Evolutionary conservation across 2,888 invertebrate genomes (phyloP).

Genomic region (Lithodes maja): DNA sequence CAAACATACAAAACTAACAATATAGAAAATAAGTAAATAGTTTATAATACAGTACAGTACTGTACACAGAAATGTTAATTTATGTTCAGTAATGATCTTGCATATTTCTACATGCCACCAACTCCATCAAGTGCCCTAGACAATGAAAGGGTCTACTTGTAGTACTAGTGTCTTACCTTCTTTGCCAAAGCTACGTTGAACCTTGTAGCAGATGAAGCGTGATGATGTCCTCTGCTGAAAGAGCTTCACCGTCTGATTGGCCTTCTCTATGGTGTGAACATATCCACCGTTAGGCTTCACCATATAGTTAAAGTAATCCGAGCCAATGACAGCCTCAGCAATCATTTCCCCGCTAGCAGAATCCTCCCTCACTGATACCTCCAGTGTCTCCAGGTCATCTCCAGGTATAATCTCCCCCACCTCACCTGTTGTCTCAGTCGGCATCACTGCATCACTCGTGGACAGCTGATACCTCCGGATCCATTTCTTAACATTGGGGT

Average conservation of each 20-base stretch:
- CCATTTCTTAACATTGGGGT: slow-evolving; percentile 4
- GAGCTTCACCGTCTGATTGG: slow-evolving; percentile 15
- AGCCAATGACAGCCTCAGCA: slow-evolving; percentile 15
- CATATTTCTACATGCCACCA: too few species aligned
- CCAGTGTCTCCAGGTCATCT: neutral
- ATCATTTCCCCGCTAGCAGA: slow-evolving; percentile 31
- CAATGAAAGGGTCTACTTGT: neutral
- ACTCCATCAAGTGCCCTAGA: too few species aligned
- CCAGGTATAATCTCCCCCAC: neutral
- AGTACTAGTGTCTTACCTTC: slow-evolving; percentile 10
- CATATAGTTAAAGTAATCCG: slow-evolving; percentile 39
- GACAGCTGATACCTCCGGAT: slow-evolving; percentile 16
- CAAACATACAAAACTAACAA: too few species aligned
- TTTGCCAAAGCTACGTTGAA: slow-evolving; percentile 40
- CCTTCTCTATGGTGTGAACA: slow-evolving; percentile 28
- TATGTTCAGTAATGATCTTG: too few species aligned
- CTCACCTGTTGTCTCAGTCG: neutral
- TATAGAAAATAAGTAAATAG: too few species aligned
- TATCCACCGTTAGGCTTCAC: slow-evolving; percentile 38
- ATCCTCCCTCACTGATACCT: slow-evolving; percentile 7
- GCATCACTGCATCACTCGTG: slow-evolving; percentile 2
- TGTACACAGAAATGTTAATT: too few species aligned
- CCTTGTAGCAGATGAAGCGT: slow-evolving; percentile 36
- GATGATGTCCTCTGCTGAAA: slow-evolving; percentile 38
- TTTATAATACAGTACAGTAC: too few species aligned